Conservation (phyloP, 2,113 vertebrate species). For the Tricholaema leucomelas region DNA sequence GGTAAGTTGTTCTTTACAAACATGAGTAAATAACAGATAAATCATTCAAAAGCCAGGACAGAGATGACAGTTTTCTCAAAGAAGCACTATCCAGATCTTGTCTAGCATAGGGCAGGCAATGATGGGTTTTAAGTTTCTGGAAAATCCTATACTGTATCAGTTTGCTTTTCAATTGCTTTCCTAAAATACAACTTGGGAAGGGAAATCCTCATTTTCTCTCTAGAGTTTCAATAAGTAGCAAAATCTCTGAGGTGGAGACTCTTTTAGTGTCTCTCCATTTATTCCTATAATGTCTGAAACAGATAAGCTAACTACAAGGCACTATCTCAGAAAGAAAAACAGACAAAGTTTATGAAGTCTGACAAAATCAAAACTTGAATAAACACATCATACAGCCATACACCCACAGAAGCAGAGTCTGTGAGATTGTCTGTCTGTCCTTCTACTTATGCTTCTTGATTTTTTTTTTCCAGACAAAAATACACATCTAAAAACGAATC, state of each 20-base stretch:
- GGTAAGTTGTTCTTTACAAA: background rate
- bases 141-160: background rate
- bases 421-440: background rate
- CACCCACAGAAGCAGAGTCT: background rate
- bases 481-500: background rate
- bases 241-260: background rate
- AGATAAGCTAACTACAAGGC: background rate
- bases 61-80: background rate
- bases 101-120: background rate
- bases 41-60: background rate
- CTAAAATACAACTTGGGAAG: background rate
- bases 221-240: background rate
- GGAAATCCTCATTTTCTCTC: background rate
- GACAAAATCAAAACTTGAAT: background rate
- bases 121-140: background rate
- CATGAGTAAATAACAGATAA: background rate
- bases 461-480: background rate
- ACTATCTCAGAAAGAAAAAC: background rate
- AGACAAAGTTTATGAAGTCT: background rate
- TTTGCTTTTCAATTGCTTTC: background rate
- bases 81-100: background rate
- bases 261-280: background rate
- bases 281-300: background rate
- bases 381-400: background rate
- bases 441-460: background rate